A percentile compares a stretch with the other conserved stretches of the same genome.
phyloP scores from a whole-genome alignment of 2,888 invertebrate species.

The Melanchra persicariae region DNA sequence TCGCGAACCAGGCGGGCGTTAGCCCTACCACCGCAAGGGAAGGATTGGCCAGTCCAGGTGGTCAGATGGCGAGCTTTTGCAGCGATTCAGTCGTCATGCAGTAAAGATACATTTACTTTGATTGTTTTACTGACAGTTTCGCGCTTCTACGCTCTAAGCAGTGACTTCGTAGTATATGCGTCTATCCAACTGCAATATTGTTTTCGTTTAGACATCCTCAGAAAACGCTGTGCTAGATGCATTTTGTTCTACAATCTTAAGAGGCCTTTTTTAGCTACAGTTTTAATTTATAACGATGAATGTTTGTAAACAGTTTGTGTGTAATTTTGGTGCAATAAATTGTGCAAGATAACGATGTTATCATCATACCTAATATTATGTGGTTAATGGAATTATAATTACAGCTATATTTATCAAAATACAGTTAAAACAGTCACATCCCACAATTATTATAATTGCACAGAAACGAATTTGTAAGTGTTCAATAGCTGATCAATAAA shows the following conservation, averaged over 20 bases:
- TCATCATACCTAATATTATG: constrained; percentile 13
- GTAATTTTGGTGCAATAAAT: not conserved
- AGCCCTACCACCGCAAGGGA: too few relatives aligned
- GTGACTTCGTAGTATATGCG: not conserved
- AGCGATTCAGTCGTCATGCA: not conserved
- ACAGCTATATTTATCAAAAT: not conserved
- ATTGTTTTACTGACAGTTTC: not conserved
- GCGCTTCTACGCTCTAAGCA: too few relatives aligned
- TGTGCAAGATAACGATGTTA: not conserved
- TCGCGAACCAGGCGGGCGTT: too few relatives aligned
- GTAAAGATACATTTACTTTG: not conserved
- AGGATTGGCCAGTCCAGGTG: too few relatives aligned
- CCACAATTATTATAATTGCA: not conserved
- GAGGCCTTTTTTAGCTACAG: not conserved
- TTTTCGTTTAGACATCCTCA: not conserved
- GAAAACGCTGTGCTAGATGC: not conserved
- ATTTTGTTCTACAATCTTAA: not conserved
- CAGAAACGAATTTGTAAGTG: not conserved
- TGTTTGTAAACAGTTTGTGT: constrained; percentile 4
- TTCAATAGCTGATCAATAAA: constrained; percentile 10
- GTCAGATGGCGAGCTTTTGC: not conserved
- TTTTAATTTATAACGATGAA: not conserved
- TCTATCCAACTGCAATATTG: not conserved
- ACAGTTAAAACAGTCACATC: not conserved
- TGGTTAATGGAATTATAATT: not conserved